Conservation (phyloP, 2,797 vertebrate species). For the Echeneis naucrates region DNA sequence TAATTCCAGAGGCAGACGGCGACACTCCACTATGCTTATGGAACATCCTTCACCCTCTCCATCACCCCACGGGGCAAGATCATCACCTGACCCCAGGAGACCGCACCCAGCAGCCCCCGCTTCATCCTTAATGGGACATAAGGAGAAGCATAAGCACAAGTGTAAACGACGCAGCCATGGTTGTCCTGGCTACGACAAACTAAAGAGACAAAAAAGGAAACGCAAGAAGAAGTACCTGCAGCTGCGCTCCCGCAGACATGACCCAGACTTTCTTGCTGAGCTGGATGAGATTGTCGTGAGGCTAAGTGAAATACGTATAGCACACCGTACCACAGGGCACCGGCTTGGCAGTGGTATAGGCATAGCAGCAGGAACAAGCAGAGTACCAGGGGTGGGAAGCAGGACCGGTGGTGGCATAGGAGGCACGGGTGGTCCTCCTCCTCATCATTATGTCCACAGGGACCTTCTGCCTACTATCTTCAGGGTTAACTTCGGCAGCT, state of each 20-base stretch:
- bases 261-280: conserved; percentile 95
- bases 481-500: conserved; percentile 97
- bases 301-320: conserved; percentile 93
- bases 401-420: conserved; percentile 75
- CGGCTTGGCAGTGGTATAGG: conserved; percentile 81
- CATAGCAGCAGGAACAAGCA: conserved; percentile 71
- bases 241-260: conserved; percentile 90
- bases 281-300: conserved; percentile 93
- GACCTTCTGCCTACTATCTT: conserved; percentile 98
- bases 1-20: conserved; percentile 87
- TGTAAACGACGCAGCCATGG: conserved; percentile 95
- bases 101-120: conserved; percentile 80
- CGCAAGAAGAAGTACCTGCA: conserved; percentile 98
- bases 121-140: conserved; percentile 86
- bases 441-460: conserved; percentile 94
- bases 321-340: conserved; percentile 89
- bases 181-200: conserved; percentile 94
- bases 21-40: conserved; percentile 88
- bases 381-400: conserved; percentile 73
- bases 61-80: conserved; percentile 82
- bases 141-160: conserved; percentile 99
- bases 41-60: conserved; percentile 90
- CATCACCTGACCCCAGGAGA: conserved; percentile 83
- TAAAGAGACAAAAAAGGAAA: conserved; percentile 97
- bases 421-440: conserved; percentile 80